Evolutionary conservation across 30 jellyfish, hydroid and myxozoan genomes (phyloP), one percentile per base, ranked within the genome.

Genomic region (Nemopilema nomurai): DNA sequence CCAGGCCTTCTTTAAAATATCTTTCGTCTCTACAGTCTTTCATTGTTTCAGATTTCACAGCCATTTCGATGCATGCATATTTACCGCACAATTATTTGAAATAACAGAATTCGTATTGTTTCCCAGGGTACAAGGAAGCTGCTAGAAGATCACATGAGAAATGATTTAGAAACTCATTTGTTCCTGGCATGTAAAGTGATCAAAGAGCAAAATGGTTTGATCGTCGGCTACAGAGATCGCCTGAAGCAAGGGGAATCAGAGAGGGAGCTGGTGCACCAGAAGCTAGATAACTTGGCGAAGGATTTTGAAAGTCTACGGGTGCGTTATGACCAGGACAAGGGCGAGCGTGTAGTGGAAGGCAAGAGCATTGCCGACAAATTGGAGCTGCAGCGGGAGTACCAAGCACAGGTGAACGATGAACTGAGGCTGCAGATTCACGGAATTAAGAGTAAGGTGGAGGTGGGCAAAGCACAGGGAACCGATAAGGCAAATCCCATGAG

Each of bases 351-450:
- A 21, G 79, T 69, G 23, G 97, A 94, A 29, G 75, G 89, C 21
- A 96, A 74, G 62, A 65, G 71, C 49, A 81, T 94, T 19, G 76
- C 87, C 49, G 91, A 85, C 24, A 81, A 88, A 51, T 41, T 94
- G 31, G 99, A 94, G 66, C 81, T 86, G 20, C 96, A 86, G 77
- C 76, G 85, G 28, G 99, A 94, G 50, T 86, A 73, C 63, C 97
- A 94, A 57, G 94, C 97, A 9, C 94, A 92, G 63, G 95, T 86
- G 28, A 90, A 90, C 52, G 99, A 94, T 76, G 99, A 94, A 82
- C 86, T 94, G 57, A 80, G 97, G 49, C 62, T 89, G 76, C 99
- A 94, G 79, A 87, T 94, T 8, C 97, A 89, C 80, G 96, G 97
- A 22, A 80, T 94, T 69, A 81, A 91, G 52, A 75, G 90, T 18